Evolutionary conservation across 2,113 vertebrate species (phyloP).

Genomic region (Protobothrops mucrosquamatus): DNA sequence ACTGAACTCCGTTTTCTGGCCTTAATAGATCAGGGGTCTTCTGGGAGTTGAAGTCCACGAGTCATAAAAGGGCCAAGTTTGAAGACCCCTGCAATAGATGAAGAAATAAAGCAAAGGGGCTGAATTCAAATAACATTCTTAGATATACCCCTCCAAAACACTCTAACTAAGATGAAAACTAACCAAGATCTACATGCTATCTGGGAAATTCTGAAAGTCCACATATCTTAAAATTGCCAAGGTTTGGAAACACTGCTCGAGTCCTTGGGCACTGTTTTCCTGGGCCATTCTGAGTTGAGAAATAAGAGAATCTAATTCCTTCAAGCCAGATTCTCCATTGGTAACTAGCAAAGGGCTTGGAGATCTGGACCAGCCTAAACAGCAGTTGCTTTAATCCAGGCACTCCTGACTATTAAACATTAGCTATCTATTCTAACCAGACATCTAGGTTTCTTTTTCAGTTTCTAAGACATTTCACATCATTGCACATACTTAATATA

Average conservation of each 20-base stretch:
- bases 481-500: neutral
- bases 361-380: neutral
- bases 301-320: neutral
- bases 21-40: neutral
- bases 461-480: neutral
- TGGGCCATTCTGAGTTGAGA: neutral
- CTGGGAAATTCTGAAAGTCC: neutral
- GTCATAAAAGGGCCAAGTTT: too few relatives aligned
- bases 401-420: neutral
- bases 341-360: neutral
- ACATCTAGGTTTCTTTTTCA: neutral
- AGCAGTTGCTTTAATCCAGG: neutral
- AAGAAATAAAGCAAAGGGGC: neutral
- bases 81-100: neutral
- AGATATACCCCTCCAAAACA: neutral
- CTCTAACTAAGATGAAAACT: neutral
- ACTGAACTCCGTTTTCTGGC: neutral
- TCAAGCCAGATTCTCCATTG: neutral
- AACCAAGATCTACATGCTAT: neutral
- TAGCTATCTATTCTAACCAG: neutral
- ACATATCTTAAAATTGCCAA: neutral
- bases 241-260: neutral
- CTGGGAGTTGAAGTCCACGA: too few relatives aligned
- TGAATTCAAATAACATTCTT: neutral
- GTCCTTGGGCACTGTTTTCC: neutral